These are phyloP conservation scores for Pantherophis guttatus DNA, from an alignment of 2,113 vertebrate species.

Conservation along the genomic window DNA sequence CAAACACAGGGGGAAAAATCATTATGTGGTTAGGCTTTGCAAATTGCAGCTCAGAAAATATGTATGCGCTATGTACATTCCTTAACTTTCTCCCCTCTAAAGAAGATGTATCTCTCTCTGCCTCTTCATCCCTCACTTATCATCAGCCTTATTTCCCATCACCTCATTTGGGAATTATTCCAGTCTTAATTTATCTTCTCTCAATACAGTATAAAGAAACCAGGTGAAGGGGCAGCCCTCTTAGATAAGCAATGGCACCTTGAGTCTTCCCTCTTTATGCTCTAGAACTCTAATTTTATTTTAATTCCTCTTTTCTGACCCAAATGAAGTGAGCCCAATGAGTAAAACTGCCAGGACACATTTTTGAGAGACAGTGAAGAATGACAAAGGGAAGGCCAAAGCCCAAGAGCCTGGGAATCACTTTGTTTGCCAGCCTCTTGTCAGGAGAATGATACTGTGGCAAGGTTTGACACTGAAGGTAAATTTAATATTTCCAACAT, in stretches of 20 bases:
- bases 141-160: background rate
- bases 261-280: background rate
- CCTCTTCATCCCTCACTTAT: background rate
- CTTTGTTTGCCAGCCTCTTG: accelerated
- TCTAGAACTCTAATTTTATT: background rate
- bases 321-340: background rate
- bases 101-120: background rate
- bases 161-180: background rate
- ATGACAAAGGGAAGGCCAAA: background rate
- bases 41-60: background rate
- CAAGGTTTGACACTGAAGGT: conserved; percentile 27
- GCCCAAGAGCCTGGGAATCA: background rate
- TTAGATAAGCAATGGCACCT: background rate
- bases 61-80: background rate
- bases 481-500: conserved; percentile 25
- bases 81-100: background rate
- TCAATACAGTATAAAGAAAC: background rate
- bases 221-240: background rate
- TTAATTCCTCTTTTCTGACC: background rate
- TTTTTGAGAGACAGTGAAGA: background rate
- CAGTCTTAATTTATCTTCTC: background rate
- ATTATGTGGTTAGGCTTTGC: background rate
- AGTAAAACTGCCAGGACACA: background rate
- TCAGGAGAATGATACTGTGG: background rate
- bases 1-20: background rate